Percentiles rank a stretch among this genome's conserved stretches.
These are phyloP conservation scores for Phacellophora camtschatica DNA, from an alignment of 30 jellyfish, hydroid and myxozoan genomes.

Conservation along the genomic window DNA sequence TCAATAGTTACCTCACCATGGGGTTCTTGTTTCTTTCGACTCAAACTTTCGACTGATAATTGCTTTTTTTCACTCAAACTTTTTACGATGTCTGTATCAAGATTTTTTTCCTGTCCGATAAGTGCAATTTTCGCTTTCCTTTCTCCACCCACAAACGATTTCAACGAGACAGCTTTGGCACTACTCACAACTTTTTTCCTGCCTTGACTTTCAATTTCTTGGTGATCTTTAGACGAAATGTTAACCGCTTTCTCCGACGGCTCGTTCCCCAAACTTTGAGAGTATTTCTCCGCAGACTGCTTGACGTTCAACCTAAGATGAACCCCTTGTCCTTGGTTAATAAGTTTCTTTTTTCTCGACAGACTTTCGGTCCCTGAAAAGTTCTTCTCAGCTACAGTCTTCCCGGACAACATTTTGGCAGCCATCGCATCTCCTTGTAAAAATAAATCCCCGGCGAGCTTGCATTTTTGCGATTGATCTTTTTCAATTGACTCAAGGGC, in stretches of 20 bases:
- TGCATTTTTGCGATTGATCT: slow-evolving; percentile 42
- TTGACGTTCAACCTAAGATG: slow-evolving; percentile 50
- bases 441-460: slow-evolving; percentile 17
- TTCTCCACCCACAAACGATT: slow-evolving; percentile 26
- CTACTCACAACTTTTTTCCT: slow-evolving; percentile 29
- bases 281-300: background rate
- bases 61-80: background rate
- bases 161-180: slow-evolving; percentile 56
- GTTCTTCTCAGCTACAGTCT: background rate
- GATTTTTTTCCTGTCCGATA: slow-evolving; percentile 10
- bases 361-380: background rate
- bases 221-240: background rate
- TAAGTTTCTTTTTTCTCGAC: slow-evolving; percentile 11
- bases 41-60: background rate
- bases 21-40: background rate
- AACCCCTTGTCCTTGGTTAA: slow-evolving; percentile 55
- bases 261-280: background rate
- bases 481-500: slow-evolving; percentile 62
- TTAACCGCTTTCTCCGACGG: background rate
- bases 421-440: slow-evolving; percentile 10
- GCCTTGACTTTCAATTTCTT: background rate
- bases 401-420: background rate
- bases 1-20: background rate
- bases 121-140: no score
- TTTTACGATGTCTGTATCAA: background rate